Evolutionary conservation across 2,797 vertebrate species (phyloP), one percentile per base, ranked within the genome.

Genomic region (Pseudopleuronectes americanus): DNA sequence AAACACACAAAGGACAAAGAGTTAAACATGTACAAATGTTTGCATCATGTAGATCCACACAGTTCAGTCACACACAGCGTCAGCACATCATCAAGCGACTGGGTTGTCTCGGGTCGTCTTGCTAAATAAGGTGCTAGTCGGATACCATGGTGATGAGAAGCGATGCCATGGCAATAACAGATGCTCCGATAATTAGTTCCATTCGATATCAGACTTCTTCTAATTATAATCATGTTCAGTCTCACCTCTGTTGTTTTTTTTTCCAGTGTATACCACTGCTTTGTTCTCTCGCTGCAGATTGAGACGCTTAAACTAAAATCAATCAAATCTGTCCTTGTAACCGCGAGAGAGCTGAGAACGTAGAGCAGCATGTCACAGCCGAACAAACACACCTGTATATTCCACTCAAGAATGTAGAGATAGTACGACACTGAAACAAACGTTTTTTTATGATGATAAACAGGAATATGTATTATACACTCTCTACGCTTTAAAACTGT

Each of bases 111-210:
- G 57, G 59, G 57, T 83, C 54, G 24, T 65, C 68, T 73, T 87
- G 69, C 71, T 68, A 84, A 83, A 86, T 82, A 61, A 43, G 48
- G 57, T 68, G 13, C 4, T 13, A 0, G 52, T 59, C 41, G 49
- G 76, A 84, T 79, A 64, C 80, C 80, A 87, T 79, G 65, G 71
- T 81, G 79, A 84, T 73, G 71, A 52, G 53, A 64, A 68, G 36
- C 26, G 49, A 57, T 58, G 52, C 61, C 43, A 67, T 58, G 55
- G 69, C 47, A 80, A 69, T 54, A 70, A 68, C 51, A 78, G 57
- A 68, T 52, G 23, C 41, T 19, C 21, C 47, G 58, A 43, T 64
- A 68, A 83, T 68, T 45, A 62, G 36, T 49, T 64, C 26, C 24
- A 19, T 19, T 73, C 23, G 51, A 24, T 55, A 52, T 79, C 55